A percentile compares a stretch with the other conserved stretches of the same genome.
These are phyloP conservation scores for Marmota flaviventris DNA, from an alignment of 2,113 vertebrate genomes.

Conservation along the genomic window DNA sequence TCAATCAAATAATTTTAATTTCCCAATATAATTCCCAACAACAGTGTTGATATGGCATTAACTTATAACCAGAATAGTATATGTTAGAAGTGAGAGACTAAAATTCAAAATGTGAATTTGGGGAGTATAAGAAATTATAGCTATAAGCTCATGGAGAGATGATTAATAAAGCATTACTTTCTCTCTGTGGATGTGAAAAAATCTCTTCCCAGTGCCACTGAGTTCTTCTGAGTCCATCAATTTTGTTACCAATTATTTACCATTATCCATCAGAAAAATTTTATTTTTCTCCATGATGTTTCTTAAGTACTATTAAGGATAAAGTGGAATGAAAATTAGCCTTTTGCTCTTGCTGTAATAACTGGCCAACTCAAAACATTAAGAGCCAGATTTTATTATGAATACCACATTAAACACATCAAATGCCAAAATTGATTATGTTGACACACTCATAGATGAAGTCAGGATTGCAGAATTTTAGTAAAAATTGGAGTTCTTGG, in stretches of 20 bases:
- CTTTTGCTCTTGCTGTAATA: neutral
- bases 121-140: neutral
- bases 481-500: neutral
- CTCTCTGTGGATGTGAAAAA: neutral
- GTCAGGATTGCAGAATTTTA: neutral
- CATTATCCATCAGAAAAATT: neutral
- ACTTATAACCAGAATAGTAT: neutral
- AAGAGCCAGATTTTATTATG: neutral
- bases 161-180: neutral
- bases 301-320: slow-evolving; percentile 36
- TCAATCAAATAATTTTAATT: slow-evolving; percentile 38
- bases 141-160: neutral
- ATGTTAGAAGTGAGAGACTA: neutral
- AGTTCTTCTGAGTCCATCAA: neutral
- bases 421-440: neutral
- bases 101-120: slow-evolving; percentile 19
- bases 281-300: slow-evolving; percentile 9
- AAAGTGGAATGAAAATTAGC: neutral
- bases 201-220: neutral
- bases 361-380: neutral
- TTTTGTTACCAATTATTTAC: slow-evolving; percentile 27
- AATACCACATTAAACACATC: neutral
- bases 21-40: neutral
- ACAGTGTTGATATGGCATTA: neutral
- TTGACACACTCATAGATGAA: neutral